Base-by-base conservation (phyloP, 2,888 invertebrate genomes). In the Pollenia angustigena region DNA sequence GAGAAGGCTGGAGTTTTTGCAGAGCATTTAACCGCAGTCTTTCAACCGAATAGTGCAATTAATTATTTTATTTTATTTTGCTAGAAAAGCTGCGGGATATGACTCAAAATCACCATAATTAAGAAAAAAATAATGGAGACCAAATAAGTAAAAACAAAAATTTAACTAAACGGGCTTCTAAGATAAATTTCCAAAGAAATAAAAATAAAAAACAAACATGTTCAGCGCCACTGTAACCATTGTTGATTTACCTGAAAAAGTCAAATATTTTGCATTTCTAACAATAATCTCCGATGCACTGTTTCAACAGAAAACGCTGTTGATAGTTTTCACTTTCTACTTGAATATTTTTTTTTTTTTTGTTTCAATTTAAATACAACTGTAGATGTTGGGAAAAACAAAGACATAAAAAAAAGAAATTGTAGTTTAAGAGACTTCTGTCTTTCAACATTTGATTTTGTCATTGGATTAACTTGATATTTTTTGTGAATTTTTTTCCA, bases 381-480 rank as follows among this genome's bases (percentile, higher is more conserved):
- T 4, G 9, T 16, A 74, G 32, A 46, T 54, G 52, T 52, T 50
- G 16, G 23, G 58, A 42, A 4, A 66, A 40, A 42, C 40, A 52
- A 48, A 74, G 16, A 44, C 23, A 23, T 23, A 23, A 42, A 6
- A 32, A 40, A n/a, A 48, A 40, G 66, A 69, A 58, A 18, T 44
- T 64, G 40, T 23, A 76, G 74, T 71, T 80, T 76, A 75, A 54
- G 48, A 71, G 86, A 83, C 71, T 75, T 71, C 10, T 54, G 76
- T 81, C n/a, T 56, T 64, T 72, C 75, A 76, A 64, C 50, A 80
- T 76, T 66, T 58, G 71, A 76, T 83, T 76, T 58, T 71, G 18
- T 64, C 56, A 60, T 32, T 40, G 44, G 58, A 68, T 75, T 82
- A 52, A 66, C 6, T 64, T 50, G 46, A 23, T 64, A 18, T 66